Percentiles rank a stretch among this genome's conserved stretches.
Evolutionary conservation across 2,888 invertebrate genomes (phyloP).

Genomic region (Copidosoma aretas): DNA sequence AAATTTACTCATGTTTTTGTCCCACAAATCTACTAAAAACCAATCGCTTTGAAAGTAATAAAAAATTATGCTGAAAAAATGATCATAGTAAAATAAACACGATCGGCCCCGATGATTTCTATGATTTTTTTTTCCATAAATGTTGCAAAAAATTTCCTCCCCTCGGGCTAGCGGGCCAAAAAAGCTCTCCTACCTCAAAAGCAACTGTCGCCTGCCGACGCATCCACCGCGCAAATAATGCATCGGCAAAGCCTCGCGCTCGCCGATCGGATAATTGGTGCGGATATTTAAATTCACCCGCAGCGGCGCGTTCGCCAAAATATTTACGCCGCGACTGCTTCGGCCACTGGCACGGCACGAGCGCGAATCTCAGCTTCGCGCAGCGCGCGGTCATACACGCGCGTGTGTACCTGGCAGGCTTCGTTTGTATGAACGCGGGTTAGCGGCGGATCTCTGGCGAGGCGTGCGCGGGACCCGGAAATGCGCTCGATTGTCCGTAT

Average conservation of each 20-base stretch:
- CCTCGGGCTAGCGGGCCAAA: no score
- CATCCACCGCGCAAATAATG: slow-evolving; percentile 17
- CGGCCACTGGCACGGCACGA: not conserved
- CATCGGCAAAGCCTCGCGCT: not conserved
- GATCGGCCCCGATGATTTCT: no score
- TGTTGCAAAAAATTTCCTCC: no score
- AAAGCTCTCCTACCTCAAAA: no score
- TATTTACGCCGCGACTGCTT: slow-evolving; percentile 13
- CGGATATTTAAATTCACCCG: slow-evolving; percentile 24
- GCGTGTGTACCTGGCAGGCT: not conserved
- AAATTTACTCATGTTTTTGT: no score
- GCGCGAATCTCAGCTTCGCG: not conserved
- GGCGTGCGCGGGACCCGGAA: not conserved
- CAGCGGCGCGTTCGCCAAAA: slow-evolving; percentile 12
- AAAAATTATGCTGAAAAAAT: no score
- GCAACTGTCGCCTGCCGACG: no score
- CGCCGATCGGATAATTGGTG: slow-evolving; percentile 10
- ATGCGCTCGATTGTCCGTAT: not conserved
- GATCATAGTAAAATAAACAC: no score
- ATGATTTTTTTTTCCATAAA: no score
- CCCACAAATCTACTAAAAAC: no score
- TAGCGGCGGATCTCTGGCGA: no score
- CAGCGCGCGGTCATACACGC: not conserved
- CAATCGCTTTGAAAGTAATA: no score
- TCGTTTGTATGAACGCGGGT: not conserved